Percentiles rank a stretch among this genome's conserved stretches.
These are phyloP conservation scores for Bos taurus DNA, from an alignment of 2,113 vertebrate genomes.

Conservation along the genomic window DNA sequence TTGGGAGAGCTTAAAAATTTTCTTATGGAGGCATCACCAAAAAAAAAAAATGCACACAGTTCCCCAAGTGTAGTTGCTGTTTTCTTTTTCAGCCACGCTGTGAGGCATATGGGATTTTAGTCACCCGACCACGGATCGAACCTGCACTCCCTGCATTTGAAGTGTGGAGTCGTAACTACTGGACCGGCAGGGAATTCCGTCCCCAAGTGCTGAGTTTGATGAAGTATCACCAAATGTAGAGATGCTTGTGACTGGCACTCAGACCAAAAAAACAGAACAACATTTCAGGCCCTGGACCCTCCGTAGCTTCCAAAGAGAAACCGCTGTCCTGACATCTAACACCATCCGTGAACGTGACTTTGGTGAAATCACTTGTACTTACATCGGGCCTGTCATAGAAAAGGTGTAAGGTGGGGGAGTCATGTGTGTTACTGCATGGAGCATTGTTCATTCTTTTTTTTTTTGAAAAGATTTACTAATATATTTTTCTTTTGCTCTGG, in stretches of 20 bases:
- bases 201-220: not conserved
- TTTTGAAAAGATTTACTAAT: not conserved
- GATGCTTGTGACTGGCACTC: not conserved
- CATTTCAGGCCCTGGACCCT: not conserved
- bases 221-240: not conserved
- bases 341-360: not conserved
- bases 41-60: not conserved
- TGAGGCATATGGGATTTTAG: not conserved
- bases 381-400: not conserved
- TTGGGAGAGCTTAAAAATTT: not conserved
- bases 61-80: not conserved
- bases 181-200: not conserved
- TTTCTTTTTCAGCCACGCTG: not conserved
- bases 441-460: not conserved
- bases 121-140: not conserved
- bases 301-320: not conserved
- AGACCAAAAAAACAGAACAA: not conserved
- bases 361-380: not conserved
- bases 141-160: not conserved
- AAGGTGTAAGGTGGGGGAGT: not conserved
- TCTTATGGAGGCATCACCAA: not conserved
- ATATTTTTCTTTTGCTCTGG: not conserved
- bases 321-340: not conserved
- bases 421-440: too few species aligned
- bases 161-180: not conserved